Percentiles rank a stretch among this genome's conserved stretches.
Conservation (phyloP, 2,888 invertebrate genomes). For the Eretmocerus hayati region DNA sequence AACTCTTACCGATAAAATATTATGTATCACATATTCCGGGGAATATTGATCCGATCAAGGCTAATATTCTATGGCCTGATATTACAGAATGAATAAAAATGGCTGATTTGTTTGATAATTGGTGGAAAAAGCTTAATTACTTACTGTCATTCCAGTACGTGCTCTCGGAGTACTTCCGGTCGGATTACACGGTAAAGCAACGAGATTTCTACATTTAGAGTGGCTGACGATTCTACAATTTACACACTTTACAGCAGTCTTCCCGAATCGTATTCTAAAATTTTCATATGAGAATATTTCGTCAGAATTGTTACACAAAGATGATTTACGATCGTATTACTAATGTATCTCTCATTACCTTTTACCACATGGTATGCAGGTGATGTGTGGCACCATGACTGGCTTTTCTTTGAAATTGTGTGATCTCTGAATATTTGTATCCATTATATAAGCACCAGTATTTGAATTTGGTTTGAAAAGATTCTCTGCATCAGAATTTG, state of each 20-base stretch:
- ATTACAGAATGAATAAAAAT: no score
- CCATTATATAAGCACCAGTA: conserved; percentile 42
- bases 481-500: conserved; percentile 42
- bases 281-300: no score
- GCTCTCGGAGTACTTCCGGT: no score
- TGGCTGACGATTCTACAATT: conserved; percentile 81
- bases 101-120: no score
- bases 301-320: no score
- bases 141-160: no score
- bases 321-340: neutral
- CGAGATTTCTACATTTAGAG: conserved; percentile 71
- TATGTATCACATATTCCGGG: conserved; percentile 42
- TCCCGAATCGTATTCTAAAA: conserved; percentile 75
- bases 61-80: no score
- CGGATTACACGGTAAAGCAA: conserved; percentile 85
- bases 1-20: no score
- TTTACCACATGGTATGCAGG: conserved; percentile 72
- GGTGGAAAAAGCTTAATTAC: no score
- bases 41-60: no score
- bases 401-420: conserved; percentile 73
- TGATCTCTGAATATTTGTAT: conserved; percentile 37
- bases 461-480: conserved; percentile 42
- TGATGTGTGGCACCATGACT: conserved; percentile 66
- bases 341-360: conserved; percentile 42
- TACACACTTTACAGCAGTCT: conserved; percentile 73